phyloP scores from a whole-genome alignment of 1,140 invertebrate genomes.

The Drosophila jambulina region DNA sequence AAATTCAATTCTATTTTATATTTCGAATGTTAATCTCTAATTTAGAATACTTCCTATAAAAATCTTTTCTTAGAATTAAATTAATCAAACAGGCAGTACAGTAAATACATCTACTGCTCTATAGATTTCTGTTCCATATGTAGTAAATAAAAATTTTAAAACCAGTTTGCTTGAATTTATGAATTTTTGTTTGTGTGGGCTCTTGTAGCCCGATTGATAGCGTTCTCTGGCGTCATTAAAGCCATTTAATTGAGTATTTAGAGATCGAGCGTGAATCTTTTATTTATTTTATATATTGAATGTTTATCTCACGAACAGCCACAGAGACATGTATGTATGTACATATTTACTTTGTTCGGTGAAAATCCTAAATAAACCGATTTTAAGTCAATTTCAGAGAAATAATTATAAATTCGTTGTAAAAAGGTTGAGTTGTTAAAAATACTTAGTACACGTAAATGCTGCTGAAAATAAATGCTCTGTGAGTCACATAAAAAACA shows the following conservation, averaged over 20 bases:
- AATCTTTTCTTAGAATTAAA: not conserved
- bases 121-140: not conserved
- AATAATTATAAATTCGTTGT: constrained; percentile 4
- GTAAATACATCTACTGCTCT: not conserved
- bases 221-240: constrained; percentile 8
- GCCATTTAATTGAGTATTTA: not conserved
- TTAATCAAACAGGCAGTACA: not conserved
- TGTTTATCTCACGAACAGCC: constrained; percentile 7
- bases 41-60: too few relatives aligned
- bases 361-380: not conserved
- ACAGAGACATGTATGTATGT: not conserved
- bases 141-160: not conserved
- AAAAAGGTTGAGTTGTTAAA: not conserved
- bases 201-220: constrained; percentile 1
- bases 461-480: not conserved
- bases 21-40: too few relatives aligned
- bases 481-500: constrained; percentile 3
- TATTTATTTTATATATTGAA: constrained; percentile 6
- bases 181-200: constrained; percentile 4
- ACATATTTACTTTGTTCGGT: not conserved
- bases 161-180: constrained; percentile 1
- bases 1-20: too few relatives aligned
- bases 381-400: not conserved
- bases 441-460: constrained; percentile 2
- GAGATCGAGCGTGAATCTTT: not conserved